Base-by-base conservation (phyloP, 2,797 vertebrate species). In the Pantherophis vulpinus region DNA sequence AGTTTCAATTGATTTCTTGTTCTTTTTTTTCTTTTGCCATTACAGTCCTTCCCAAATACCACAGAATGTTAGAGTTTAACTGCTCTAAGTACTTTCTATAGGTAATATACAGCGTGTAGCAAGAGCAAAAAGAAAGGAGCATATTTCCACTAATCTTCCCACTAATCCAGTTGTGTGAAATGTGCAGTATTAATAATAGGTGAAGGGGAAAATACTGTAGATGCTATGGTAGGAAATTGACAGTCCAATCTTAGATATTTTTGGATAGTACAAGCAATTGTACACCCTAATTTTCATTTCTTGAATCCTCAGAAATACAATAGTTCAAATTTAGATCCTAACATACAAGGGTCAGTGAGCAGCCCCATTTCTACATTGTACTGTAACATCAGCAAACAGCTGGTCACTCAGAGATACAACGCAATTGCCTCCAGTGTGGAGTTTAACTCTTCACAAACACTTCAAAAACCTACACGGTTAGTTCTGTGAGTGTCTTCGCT, bases 41-140 rank as follows among this genome's bases (percentile, higher is more conserved):
- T 92, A 96, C 61, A 93, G 89, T 95, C 93, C 91, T 94, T 94
- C 95, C 94, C 94, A 94, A 94, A 86, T 23, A 94, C 95, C 92
- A 95, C 91, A 95, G 95, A 95, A 96, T 93, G 93, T 95, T 96
- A 96, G 96, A 95, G 88, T 25, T 74, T 93, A 54, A 93, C 91
- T 86, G 18, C 96, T 96, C 95, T 58, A 70, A 42, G 86, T 61
- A 91, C 23, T 66, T 91, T 83, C 37, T 32, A 23, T 42, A 55
- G 29, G 58, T 18, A 42, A 37, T 47, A 42, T 4, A 60, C 27
- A 18, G 16, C 23, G 4, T 8, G 16, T 27, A 47, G 13, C 27
- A 86, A 61, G 3, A 32, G 79, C 56, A 55, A 60, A n/a, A 8
- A 4, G 8, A 37, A 54, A 63, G 42, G 9, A 25, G 20, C 29